Evolutionary conservation across 2,888 invertebrate genomes (phyloP).

Genomic region (Sipha maydis): DNA sequence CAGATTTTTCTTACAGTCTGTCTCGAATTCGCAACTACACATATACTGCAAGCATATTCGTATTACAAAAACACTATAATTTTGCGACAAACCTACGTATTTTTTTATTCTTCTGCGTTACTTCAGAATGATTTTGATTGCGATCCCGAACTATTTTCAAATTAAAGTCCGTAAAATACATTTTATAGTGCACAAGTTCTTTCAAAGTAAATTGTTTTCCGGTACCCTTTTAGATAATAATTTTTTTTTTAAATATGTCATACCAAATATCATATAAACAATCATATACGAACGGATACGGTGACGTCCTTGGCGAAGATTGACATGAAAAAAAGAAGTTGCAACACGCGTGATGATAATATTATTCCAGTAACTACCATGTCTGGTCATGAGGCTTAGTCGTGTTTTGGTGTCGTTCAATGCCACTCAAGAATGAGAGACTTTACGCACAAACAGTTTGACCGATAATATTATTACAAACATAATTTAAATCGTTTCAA

Average conservation of each 20-base stretch:
- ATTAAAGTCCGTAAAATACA: neutral
- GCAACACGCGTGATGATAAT: slow-evolving; percentile 59
- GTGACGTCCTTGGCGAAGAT: slow-evolving; percentile 57
- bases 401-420: slow-evolving; percentile 61
- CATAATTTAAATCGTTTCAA: neutral
- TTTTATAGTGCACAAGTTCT: neutral
- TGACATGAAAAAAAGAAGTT: slow-evolving; percentile 61
- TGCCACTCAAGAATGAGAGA: slow-evolving; percentile 52
- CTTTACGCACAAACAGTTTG: slow-evolving; percentile 40
- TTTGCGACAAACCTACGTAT: slow-evolving; percentile 49
- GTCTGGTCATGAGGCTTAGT: slow-evolving; percentile 59
- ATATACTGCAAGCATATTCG: neutral
- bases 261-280: slow-evolving; percentile 46
- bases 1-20: slow-evolving; percentile 55
- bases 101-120: neutral
- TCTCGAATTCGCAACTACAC: slow-evolving; percentile 52
- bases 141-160: slow-evolving; percentile 12
- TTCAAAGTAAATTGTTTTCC: slow-evolving; percentile 33
- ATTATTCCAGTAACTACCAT: slow-evolving; percentile 62
- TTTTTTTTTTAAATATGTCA: slow-evolving; percentile 38
- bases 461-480: slow-evolving; percentile 31
- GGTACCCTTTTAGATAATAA: neutral
- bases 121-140: slow-evolving; percentile 19
- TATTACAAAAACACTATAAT: slow-evolving; percentile 52
- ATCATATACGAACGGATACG: slow-evolving; percentile 48